Conservation (phyloP, 2,797 vertebrate species). For the Naso thynnoides region DNA sequence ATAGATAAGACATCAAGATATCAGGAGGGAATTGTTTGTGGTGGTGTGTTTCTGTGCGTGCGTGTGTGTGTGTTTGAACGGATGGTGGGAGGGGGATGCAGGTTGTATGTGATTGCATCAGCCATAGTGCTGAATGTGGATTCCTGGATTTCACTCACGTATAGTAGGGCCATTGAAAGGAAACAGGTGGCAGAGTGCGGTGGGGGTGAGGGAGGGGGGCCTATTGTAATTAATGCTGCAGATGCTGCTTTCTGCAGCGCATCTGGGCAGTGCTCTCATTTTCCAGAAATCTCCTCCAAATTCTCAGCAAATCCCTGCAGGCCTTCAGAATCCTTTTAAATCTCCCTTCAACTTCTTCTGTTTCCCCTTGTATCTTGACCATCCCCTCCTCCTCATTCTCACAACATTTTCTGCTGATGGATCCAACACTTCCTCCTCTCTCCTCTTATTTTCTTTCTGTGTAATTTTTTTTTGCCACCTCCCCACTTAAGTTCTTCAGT, state of each 20-base stretch:
- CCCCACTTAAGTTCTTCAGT: not conserved
- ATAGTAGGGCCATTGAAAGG: constrained; percentile 75
- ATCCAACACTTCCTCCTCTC: constrained; percentile 9
- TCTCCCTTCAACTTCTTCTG: constrained; percentile 57
- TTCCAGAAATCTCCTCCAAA: constrained; percentile 82
- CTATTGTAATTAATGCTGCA: constrained; percentile 86
- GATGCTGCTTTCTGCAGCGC: constrained; percentile 79
- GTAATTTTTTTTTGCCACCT: not conserved
- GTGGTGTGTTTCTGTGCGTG: constrained; percentile 37
- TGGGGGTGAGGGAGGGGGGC: constrained; percentile 32
- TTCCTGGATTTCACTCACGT: constrained; percentile 79
- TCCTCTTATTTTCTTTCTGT: not conserved
- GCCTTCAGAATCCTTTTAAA: constrained; percentile 74
- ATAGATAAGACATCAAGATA: constrained; percentile 82
- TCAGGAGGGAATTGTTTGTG: constrained; percentile 68
- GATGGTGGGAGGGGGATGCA: constrained; percentile 37
- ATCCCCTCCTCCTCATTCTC: constrained; percentile 24
- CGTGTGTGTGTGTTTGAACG: constrained; percentile 12
- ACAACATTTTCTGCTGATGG: not conserved
- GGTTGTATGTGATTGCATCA: constrained; percentile 80
- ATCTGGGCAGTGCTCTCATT: constrained; percentile 83
- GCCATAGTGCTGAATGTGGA: constrained; percentile 70
- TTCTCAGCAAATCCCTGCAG: constrained; percentile 80
- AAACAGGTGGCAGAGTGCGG: constrained; percentile 80
- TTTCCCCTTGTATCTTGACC: constrained; percentile 58